Conservation (phyloP, 2,888 invertebrate species). For the Aspidapion aeneum region DNA sequence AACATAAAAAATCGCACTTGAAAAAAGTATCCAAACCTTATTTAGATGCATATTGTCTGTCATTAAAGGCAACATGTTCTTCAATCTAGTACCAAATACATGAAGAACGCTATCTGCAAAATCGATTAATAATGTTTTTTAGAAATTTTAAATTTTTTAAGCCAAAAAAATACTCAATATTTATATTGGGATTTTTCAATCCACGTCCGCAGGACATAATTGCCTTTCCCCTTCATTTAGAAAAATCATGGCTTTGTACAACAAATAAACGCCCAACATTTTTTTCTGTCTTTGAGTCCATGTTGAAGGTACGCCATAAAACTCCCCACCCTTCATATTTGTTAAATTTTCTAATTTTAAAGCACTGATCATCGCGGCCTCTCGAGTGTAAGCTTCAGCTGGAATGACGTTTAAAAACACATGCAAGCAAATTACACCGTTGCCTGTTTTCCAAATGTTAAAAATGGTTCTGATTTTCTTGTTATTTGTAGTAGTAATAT, state of each 20-base stretch:
- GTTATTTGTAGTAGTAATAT: conserved; percentile 42
- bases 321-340: conserved; percentile 77
- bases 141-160: too few relatives aligned
- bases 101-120: too few relatives aligned
- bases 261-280: conserved; percentile 71
- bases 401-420: conserved; percentile 88
- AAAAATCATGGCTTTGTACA: conserved; percentile 79
- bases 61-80: too few relatives aligned
- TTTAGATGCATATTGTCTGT: conserved; percentile 50
- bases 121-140: too few relatives aligned
- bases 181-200: too few relatives aligned
- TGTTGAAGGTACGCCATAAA: conserved; percentile 72
- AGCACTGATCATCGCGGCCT: conserved; percentile 92
- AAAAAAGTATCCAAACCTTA: conserved; percentile 71
- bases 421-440: conserved; percentile 87
- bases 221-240: conserved; percentile 88
- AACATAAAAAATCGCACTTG: conserved; percentile 89
- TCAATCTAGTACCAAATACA: too few relatives aligned
- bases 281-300: conserved; percentile 71
- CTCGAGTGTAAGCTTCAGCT: conserved; percentile 91
- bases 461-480: conserved; percentile 76
- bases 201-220: conserved; percentile 71
- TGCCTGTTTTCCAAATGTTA: conserved; percentile 79
- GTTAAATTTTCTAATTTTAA: conserved; percentile 71
- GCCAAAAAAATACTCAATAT: too few relatives aligned